These are phyloP conservation scores for Spialia ferax DNA, from an alignment of 2,888 invertebrate species.

Conservation along the genomic window DNA sequence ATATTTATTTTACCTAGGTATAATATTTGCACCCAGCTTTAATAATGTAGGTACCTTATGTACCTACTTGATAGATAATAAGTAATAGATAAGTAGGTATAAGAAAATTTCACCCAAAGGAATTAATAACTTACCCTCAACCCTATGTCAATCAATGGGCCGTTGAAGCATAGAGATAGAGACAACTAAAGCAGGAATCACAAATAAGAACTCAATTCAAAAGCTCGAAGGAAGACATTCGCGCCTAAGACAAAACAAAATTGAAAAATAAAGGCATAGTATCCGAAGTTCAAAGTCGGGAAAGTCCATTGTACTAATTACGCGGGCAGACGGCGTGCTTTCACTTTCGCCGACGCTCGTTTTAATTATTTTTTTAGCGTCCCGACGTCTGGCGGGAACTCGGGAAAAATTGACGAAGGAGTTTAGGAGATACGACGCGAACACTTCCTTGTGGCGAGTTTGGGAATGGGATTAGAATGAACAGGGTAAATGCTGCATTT, in stretches of 20 bases:
- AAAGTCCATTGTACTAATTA: constrained; percentile 86
- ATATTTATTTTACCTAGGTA: too few species aligned
- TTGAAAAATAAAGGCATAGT: constrained; percentile 74
- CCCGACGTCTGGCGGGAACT: constrained; percentile 84
- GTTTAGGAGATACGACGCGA: constrained; percentile 50
- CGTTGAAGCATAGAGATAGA: too few species aligned
- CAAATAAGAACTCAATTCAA: background rate
- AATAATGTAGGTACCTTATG: too few species aligned
- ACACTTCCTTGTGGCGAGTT: background rate
- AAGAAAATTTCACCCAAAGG: background rate
- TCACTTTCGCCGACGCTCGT: constrained; percentile 83
- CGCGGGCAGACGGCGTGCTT: constrained; percentile 85
- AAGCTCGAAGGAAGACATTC: constrained; percentile 20
- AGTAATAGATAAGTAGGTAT: too few species aligned
- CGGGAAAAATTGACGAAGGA: constrained; percentile 73
- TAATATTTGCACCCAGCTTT: too few species aligned
- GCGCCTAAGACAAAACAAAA: constrained; percentile 52
- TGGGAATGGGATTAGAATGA: background rate
- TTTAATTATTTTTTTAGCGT: constrained; percentile 87
- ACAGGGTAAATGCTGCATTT: too few species aligned
- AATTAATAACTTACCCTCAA: background rate
- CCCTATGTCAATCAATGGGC: too few species aligned
- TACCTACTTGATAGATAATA: too few species aligned
- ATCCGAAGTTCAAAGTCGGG: constrained; percentile 85
- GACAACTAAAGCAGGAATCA: too few species aligned